Percentiles rank a stretch among this genome's conserved stretches.
These are phyloP conservation scores for Callyntrura sp. DNA, from an alignment of 2,888 invertebrate species.

Conservation along the genomic window DNA sequence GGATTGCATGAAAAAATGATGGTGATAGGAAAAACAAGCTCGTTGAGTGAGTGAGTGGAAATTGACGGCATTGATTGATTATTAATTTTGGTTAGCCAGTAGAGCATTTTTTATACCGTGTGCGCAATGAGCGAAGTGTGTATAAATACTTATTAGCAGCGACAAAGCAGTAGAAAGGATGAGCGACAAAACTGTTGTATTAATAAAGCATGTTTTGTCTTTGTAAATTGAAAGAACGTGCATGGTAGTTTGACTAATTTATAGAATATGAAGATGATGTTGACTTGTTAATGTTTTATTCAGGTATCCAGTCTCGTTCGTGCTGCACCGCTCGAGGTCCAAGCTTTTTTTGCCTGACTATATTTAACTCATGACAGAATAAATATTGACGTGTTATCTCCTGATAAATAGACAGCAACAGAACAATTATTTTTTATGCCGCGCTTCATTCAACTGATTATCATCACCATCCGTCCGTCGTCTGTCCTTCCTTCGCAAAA, in stretches of 20 bases:
- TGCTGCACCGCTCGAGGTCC: not conserved
- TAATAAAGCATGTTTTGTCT: not conserved
- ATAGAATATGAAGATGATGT: not conserved
- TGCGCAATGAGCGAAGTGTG: too few species aligned
- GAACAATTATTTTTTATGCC: constrained; percentile 10
- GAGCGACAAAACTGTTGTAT: constrained; percentile 11
- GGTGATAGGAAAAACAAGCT: constrained; percentile 35
- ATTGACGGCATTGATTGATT: constrained; percentile 72
- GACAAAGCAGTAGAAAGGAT: too few species aligned
- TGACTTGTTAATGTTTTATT: constrained; percentile 19
- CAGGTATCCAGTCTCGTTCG: not conserved
- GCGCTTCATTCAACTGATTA: too few species aligned
- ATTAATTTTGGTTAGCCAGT: constrained; percentile 49
- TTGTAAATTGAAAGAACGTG: not conserved
- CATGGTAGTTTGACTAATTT: not conserved
- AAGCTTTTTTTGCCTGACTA: constrained; percentile 6
- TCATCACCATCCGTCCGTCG: not conserved
- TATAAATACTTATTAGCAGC: too few species aligned
- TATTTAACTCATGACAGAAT: too few species aligned
- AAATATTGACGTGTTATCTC: constrained; percentile 31
- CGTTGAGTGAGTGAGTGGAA: constrained; percentile 49
- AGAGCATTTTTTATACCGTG: too few species aligned
- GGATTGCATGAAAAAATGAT: constrained; percentile 1
- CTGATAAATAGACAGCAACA: constrained; percentile 7
- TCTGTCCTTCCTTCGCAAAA: constrained; percentile 13